phyloP scores from a whole-genome alignment of 1,140 invertebrate genomes.

The Zaprionus ornatus region DNA sequence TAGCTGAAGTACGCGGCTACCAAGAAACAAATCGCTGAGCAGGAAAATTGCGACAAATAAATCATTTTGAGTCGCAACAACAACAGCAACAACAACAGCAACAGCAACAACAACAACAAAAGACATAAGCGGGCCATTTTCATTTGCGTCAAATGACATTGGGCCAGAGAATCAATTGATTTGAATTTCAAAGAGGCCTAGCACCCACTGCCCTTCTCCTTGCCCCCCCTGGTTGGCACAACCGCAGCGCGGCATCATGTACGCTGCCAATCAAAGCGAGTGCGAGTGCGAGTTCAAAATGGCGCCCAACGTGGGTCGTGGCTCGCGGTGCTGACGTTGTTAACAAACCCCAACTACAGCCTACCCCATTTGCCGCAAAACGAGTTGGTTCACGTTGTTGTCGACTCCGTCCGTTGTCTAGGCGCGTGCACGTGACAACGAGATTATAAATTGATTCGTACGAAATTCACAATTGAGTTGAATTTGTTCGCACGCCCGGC shows the following conservation, averaged over 20 bases:
- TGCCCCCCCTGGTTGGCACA: conserved; percentile 14
- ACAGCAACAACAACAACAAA: conserved; percentile 64
- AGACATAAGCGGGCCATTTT: conserved; percentile 80
- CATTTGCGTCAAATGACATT: conserved; percentile 78
- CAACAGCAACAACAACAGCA: conserved; percentile 27
- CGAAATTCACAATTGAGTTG: conserved; percentile 78
- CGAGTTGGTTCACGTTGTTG: conserved; percentile 45
- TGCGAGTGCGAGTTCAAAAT: conserved; percentile 55
- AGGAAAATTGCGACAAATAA: conserved; percentile 80
- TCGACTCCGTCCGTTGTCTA: conserved; percentile 42
- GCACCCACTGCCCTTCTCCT: conserved; percentile 18
- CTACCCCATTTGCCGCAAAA: conserved; percentile 55
- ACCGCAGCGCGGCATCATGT: conserved; percentile 59
- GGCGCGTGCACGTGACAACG: conserved; percentile 71
- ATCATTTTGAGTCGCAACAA: conserved; percentile 73
- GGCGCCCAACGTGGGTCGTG: conserved; percentile 46
- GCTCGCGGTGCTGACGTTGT: conserved; percentile 63
- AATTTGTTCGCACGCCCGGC: conserved; percentile 61
- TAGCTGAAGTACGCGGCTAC: conserved; percentile 12
- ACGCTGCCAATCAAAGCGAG: conserved; percentile 77
- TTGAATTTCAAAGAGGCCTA: conserved; percentile 71
- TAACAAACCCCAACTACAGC: conserved; percentile 75
- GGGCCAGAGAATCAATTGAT: conserved; percentile 77
- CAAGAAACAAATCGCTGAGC: conserved; percentile 73
- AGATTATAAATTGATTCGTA: conserved; percentile 82